phyloP scores from a whole-genome alignment of 2,113 vertebrate genomes.

The Polypterus bichir region DNA sequence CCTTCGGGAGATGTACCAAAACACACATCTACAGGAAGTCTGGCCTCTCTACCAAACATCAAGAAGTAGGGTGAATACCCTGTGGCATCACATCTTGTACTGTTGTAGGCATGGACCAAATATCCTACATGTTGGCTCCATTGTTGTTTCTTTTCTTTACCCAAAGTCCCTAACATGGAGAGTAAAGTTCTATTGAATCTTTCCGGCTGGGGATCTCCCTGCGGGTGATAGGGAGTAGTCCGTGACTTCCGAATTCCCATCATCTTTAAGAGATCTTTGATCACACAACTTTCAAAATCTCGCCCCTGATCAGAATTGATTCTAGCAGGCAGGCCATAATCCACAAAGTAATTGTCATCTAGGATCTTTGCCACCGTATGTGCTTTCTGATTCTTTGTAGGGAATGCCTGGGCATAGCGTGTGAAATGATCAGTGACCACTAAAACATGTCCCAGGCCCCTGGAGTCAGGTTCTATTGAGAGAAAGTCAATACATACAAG shows the following conservation, averaged over 20 bases:
- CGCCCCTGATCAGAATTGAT: too few species aligned
- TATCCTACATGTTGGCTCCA: constrained; percentile 8
- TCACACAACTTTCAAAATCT: constrained; percentile 4
- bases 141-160: constrained; percentile 1
- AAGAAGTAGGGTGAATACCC: constrained; percentile 15
- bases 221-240: constrained; percentile 1
- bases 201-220: constrained; percentile 5
- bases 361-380: too few species aligned
- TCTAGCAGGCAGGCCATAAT: too few species aligned
- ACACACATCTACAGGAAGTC: constrained; percentile 14
- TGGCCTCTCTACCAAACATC: constrained; percentile 13
- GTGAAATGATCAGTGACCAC: too few species aligned
- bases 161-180: constrained; percentile 3
- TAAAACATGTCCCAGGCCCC: too few species aligned
- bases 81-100: constrained; percentile 6
- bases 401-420: too few species aligned
- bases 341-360: too few species aligned
- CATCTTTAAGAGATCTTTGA: not conserved
- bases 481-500: constrained; percentile 8
- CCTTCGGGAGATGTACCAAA: constrained; percentile 9
- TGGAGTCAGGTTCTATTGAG: not conserved
- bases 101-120: constrained; percentile 13
- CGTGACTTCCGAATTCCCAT: constrained; percentile 2
- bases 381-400: too few species aligned
- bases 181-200: constrained; percentile 8